phyloP scores from a whole-genome alignment of 2,888 invertebrate genomes.

The Sclerodermus sp. region DNA sequence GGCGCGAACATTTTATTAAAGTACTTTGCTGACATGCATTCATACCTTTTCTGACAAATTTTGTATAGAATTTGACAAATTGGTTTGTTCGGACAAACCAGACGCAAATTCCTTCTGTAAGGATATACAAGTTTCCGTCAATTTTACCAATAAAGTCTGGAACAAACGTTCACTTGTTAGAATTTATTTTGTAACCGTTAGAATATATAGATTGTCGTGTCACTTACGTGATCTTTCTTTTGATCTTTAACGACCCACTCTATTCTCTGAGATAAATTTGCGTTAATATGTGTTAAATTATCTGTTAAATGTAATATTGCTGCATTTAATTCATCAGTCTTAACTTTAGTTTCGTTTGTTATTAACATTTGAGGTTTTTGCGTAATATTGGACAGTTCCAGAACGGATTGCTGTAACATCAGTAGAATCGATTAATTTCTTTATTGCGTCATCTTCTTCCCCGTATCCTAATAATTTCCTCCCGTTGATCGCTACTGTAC shows the following conservation, averaged over 20 bases:
- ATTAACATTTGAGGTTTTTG: conserved; percentile 40
- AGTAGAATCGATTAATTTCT: too few species aligned
- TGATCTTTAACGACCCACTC: conserved; percentile 57
- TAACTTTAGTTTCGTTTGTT: conserved; percentile 49
- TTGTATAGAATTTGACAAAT: conserved; percentile 34
- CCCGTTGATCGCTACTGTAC: too few species aligned
- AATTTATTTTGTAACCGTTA: not conserved
- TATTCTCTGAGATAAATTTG: conserved; percentile 54
- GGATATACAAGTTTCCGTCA: conserved; percentile 55
- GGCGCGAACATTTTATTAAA: too few species aligned
- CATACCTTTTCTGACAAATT: conserved; percentile 44
- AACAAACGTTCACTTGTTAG: too few species aligned
- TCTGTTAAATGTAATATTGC: conserved; percentile 47
- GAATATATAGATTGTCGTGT: not conserved
- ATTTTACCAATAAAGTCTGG: conserved; percentile 50
- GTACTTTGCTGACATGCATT: not conserved
- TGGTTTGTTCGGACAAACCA: conserved; percentile 28
- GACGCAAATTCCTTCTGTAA: conserved; percentile 48
- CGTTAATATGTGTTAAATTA: conserved; percentile 55
- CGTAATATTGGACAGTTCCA: conserved; percentile 44
- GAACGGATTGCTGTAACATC: not conserved
- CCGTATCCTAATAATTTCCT: too few species aligned
- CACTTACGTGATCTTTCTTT: conserved; percentile 55
- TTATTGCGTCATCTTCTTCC: too few species aligned
- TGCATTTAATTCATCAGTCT: conserved; percentile 51